Conservation (phyloP, 2,797 vertebrate species). For the Sardinella longiceps region DNA sequence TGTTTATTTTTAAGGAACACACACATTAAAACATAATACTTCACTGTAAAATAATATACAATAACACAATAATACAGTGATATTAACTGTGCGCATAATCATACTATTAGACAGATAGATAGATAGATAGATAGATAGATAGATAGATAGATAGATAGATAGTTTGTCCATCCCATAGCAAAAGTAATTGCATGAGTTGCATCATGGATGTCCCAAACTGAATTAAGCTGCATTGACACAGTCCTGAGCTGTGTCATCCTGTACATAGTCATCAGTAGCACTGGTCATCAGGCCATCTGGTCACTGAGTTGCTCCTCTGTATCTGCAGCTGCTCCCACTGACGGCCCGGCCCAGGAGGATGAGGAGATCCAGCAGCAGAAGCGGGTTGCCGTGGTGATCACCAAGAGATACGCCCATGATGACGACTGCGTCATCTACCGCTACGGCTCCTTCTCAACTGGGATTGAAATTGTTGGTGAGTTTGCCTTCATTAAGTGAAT, state of each 20-base stretch:
- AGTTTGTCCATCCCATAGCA: too few species aligned
- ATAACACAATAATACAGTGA: neutral
- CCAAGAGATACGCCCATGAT: conserved; percentile 73
- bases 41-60: neutral
- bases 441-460: conserved; percentile 87
- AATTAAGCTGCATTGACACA: too few species aligned
- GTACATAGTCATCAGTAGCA: too few species aligned
- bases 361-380: conserved; percentile 50
- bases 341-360: conserved; percentile 35
- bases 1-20: neutral
- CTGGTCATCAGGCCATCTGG: neutral
- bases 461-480: conserved; percentile 87
- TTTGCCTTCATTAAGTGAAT: conserved; percentile 31
- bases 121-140: too few species aligned
- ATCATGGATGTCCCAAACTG: too few species aligned
- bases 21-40: neutral
- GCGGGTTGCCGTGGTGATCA: conserved; percentile 60
- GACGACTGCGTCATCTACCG: conserved; percentile 85
- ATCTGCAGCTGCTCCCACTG: neutral
- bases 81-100: neutral
- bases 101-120: too few species aligned
- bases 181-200: too few species aligned
- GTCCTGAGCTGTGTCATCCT: too few species aligned
- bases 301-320: neutral
- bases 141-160: too few species aligned